A percentile compares a stretch with the other conserved stretches of the same genome.
These are phyloP conservation scores for Lapara coniferarum DNA, from an alignment of 2,888 invertebrate genomes.

Conservation along the genomic window DNA sequence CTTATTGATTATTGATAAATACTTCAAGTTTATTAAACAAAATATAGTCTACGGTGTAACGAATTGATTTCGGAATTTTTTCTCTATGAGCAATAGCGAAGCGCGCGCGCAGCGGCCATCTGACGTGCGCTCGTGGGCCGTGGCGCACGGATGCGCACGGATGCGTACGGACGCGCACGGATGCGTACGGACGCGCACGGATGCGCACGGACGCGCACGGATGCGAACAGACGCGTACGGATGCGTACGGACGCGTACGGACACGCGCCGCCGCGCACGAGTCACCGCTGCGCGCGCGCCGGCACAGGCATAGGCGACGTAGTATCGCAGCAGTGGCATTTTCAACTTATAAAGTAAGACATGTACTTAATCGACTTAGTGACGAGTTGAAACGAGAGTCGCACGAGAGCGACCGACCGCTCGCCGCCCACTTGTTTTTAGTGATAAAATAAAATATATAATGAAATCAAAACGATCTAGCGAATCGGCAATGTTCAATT, in stretches of 20 bases:
- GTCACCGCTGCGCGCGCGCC: slow-evolving; percentile 35
- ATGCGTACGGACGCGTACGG: slow-evolving; percentile 33
- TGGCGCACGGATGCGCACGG: slow-evolving; percentile 32
- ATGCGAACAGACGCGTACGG: slow-evolving; percentile 23
- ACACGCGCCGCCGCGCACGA: slow-evolving; percentile 35
- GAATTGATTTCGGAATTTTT: slow-evolving; percentile 80
- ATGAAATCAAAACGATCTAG: slow-evolving; percentile 73
- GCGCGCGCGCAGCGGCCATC: slow-evolving; percentile 45
- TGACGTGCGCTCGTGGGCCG: slow-evolving; percentile 24
- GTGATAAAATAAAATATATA: slow-evolving; percentile 42
- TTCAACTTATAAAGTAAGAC: slow-evolving; percentile 79
- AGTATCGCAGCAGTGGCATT: slow-evolving; percentile 81
- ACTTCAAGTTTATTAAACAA: slow-evolving; percentile 83
- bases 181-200: slow-evolving; percentile 24
- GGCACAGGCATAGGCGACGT: slow-evolving; percentile 66
- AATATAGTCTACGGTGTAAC: slow-evolving; percentile 81
- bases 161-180: slow-evolving; percentile 33
- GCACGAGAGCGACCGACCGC: slow-evolving; percentile 62
- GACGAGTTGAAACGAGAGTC: slow-evolving; percentile 63
- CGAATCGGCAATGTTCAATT: slow-evolving; percentile 82
- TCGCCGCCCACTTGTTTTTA: slow-evolving; percentile 76
- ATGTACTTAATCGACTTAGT: slow-evolving; percentile 77
- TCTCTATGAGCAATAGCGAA: slow-evolving; percentile 75
- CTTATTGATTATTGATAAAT: slow-evolving; percentile 84
- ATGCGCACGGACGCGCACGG: slow-evolving; percentile 33